phyloP scores from a whole-genome alignment of 2,113 vertebrate species.

The Axis porcinus region DNA sequence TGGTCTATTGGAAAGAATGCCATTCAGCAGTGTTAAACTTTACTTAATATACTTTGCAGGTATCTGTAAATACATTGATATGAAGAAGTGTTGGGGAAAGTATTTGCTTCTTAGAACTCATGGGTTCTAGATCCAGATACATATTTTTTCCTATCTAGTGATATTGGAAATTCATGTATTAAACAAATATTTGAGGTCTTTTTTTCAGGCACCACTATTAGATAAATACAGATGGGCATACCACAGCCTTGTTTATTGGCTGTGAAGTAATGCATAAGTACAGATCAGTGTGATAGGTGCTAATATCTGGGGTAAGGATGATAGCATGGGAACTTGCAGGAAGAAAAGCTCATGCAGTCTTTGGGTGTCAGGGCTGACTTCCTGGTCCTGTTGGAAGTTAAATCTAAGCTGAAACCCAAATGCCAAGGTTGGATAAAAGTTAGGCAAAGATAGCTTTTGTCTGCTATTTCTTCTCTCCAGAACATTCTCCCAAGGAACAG shows the following conservation, averaged over 20 bases:
- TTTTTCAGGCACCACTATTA: neutral
- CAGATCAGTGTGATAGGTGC: neutral
- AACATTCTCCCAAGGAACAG: neutral
- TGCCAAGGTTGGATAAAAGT: neutral
- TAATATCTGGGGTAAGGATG: neutral
- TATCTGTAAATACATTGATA: neutral
- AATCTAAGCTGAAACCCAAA: neutral
- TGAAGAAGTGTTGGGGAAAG: neutral
- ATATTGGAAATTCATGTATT: neutral
- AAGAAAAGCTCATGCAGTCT: neutral
- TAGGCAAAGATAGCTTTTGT: neutral
- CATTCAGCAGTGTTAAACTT: neutral
- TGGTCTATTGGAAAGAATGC: neutral
- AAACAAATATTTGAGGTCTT: neutral
- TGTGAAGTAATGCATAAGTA: neutral
- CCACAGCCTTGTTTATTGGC: neutral
- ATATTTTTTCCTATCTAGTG: neutral
- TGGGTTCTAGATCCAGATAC: neutral
- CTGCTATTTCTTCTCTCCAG: neutral
- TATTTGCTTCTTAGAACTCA: neutral
- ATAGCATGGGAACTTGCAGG: no score
- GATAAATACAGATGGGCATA: neutral
- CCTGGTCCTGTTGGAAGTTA: neutral
- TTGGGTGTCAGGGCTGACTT: neutral
- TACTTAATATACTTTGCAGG: neutral